These are phyloP conservation scores for Corvus hawaiiensis DNA, from an alignment of 2,113 vertebrate species.

Conservation along the genomic window DNA sequence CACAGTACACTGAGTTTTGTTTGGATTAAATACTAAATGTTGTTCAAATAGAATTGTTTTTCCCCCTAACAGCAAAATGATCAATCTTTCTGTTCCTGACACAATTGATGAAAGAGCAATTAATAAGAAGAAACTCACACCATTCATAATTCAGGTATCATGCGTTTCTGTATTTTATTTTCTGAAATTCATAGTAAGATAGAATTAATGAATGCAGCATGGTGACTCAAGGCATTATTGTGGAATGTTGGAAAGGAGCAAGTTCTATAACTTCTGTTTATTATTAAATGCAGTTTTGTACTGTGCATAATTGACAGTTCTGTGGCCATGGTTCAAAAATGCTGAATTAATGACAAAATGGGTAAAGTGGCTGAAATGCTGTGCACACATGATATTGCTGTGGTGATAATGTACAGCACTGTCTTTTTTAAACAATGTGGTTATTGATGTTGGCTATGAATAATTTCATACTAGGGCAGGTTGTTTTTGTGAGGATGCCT, in stretches of 20 bases:
- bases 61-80: slow-evolving; percentile 87
- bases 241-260: background rate
- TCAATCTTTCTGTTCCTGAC: slow-evolving; percentile 94
- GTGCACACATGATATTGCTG: accelerated
- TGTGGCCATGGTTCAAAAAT: background rate
- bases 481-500: background rate
- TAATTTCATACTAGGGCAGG: background rate
- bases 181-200: background rate
- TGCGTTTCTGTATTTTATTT: background rate
- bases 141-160: slow-evolving; percentile 90
- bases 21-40: background rate
- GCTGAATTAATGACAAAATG: background rate
- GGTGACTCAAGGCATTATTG: background rate
- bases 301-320: background rate
- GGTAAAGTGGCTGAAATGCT: background rate
- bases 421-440: background rate
- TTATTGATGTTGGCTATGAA: background rate
- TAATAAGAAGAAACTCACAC: slow-evolving; percentile 94
- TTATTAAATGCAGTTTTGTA: background rate
- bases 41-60: background rate
- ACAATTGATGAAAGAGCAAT: slow-evolving; percentile 97
- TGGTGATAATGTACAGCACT: background rate
- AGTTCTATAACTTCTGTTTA: background rate
- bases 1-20: background rate
- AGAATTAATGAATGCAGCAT: background rate